Base-by-base conservation (phyloP, 2,797 vertebrate species). In the Chelmon rostratus region DNA sequence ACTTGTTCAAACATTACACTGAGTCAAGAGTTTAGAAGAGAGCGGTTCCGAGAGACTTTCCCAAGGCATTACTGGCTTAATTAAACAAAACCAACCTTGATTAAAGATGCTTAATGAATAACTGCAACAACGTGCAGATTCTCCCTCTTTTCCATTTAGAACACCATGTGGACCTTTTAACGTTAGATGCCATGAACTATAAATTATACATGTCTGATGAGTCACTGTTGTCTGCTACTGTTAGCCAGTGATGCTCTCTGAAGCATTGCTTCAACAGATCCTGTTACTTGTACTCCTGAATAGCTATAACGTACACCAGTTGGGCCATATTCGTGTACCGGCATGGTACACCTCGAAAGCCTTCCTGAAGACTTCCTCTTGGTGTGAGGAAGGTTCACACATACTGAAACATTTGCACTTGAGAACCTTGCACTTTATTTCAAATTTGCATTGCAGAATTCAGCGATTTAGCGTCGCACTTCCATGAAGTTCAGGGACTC, bases 151-250 rank as follows among this genome's bases (percentile, higher is more conserved):
- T 61, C 63, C 37, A 37, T 52, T 62, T 59, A 63, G 31, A 75
- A 33, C 40, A 68, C 54, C 33, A 7, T 3, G 19, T 33, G 21
- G 35, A 53, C 50, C 63, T 76, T 66, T 56, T 68, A 50, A 71
- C 8, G 1, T 40, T 52, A 6, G 33, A 79, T 53, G 35, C 50
- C 50, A 68, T 82, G 75, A 79, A 62, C 61, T 63, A 21, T 56
- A 50, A 37, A 64, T 46, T 33, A 31, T 72, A 50, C 78, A 77
- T 68, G 50, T 59, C 75, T 73, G 68, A 85, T 67, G 75, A 70
- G 52, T 54, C 49, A 62, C 59, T 38, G 56, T 69, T 72, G 44
- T 18, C 64, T 47, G 13, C 25, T 3, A 6, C 33, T 38, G 16
- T 44, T 31, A 11, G 47, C 28, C 42, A n/a, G 0, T 33, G 62